These are phyloP conservation scores for Hippocampus abdominalis DNA, from an alignment of 2,113 vertebrate genomes.

Conservation along the genomic window DNA sequence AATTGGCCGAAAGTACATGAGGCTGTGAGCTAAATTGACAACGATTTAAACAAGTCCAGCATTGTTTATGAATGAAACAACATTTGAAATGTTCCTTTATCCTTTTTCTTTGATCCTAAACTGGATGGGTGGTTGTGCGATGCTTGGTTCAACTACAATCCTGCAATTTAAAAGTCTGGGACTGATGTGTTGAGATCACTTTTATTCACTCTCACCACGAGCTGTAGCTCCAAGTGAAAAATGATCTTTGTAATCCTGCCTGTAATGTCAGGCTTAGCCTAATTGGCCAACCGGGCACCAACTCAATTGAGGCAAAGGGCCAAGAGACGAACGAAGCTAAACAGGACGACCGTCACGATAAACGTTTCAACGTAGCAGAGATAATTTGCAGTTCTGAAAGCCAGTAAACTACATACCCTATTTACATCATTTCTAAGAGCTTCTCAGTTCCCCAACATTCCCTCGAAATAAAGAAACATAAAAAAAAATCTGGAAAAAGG, in stretches of 20 bases:
- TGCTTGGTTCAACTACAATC: conserved; percentile 9
- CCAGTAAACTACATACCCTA: conserved; percentile 18
- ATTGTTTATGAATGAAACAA: not conserved
- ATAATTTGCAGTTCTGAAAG: conserved; percentile 42
- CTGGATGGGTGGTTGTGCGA: not conserved
- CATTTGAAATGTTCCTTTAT: not conserved
- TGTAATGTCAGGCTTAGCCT: conserved; percentile 18
- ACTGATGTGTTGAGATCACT: conserved; percentile 16
- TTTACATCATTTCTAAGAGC: too few relatives aligned
- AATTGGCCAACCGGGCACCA: conserved; percentile 23
- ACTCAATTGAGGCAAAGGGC: conserved; percentile 4
- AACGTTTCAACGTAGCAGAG: conserved; percentile 19
- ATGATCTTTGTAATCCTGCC: not conserved
- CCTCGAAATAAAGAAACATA: not conserved
- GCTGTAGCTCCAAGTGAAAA: conserved; percentile 21
- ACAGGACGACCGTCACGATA: conserved; percentile 22
- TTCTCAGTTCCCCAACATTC: not conserved
- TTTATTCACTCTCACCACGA: conserved; percentile 8
- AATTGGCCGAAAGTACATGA: conserved; percentile 1
- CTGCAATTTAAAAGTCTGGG: conserved; percentile 5
- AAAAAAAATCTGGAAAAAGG: conserved; percentile 13
- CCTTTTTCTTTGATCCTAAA: conserved; percentile 9
- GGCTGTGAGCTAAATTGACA: not conserved
- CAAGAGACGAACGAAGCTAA: conserved; percentile 37
- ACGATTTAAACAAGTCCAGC: not conserved